Evolutionary conservation across 2,888 invertebrate species (phyloP).

Genomic region (Chydorus sphaericus): DNA sequence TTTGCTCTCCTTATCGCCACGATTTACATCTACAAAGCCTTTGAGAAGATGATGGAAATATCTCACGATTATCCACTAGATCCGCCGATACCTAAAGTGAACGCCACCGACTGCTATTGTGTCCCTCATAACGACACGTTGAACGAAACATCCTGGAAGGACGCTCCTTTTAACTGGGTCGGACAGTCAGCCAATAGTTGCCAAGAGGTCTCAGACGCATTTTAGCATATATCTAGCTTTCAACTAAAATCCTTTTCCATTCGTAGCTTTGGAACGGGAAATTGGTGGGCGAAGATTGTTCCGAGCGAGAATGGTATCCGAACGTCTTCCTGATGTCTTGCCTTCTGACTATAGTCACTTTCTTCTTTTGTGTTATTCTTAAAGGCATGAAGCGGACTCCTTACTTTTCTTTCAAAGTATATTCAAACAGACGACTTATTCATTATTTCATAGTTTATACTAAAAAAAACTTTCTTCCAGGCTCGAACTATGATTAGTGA

Average conservation of each 20-base stretch:
- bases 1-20: conserved; percentile 25
- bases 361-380: conserved; percentile 25
- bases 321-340: conserved; percentile 28
- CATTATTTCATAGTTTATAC: conserved; percentile 14
- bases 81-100: conserved; percentile 32
- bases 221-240: background rate
- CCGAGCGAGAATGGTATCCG: conserved; percentile 36
- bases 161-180: conserved; percentile 11
- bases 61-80: conserved; percentile 67
- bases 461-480: too few relatives aligned
- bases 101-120: conserved; percentile 50
- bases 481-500: conserved; percentile 34
- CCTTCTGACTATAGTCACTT: conserved; percentile 27
- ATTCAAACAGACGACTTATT: too few relatives aligned
- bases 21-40: conserved; percentile 39
- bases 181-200: conserved; percentile 11
- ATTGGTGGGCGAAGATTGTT: conserved; percentile 59
- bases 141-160: too few relatives aligned
- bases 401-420: conserved; percentile 26
- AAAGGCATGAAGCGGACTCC: conserved; percentile 24
- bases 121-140: conserved; percentile 42
- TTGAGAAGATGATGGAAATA: conserved; percentile 83
- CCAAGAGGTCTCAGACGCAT: conserved; percentile 16
- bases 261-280: conserved; percentile 46
- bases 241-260: background rate